A percentile compares a stretch with the other conserved stretches of the same genome.
These are phyloP conservation scores for Drosophila merina DNA, from an alignment of 2,888 invertebrate genomes.

Conservation along the genomic window DNA sequence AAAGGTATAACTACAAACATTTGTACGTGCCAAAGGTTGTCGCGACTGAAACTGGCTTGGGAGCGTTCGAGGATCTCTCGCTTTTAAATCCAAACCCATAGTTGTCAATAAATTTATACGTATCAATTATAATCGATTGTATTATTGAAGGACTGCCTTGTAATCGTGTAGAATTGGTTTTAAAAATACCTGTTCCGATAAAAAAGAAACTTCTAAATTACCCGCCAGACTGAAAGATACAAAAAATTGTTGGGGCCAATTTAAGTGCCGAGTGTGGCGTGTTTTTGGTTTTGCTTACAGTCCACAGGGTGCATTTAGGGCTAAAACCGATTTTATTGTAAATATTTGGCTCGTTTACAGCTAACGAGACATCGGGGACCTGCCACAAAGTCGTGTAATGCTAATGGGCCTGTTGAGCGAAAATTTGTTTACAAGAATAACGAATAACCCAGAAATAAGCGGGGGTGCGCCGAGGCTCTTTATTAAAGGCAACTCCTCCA, in stretches of 20 bases:
- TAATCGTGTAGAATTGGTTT: no score
- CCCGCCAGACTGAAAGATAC: not conserved
- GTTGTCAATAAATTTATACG: constrained; percentile 21
- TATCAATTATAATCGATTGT: not conserved
- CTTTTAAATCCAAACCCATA: not conserved
- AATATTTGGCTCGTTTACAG: constrained; percentile 60
- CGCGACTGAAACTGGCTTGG: not conserved
- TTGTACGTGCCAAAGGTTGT: constrained; percentile 7
- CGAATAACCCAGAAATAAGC: not conserved
- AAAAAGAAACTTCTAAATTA: not conserved
- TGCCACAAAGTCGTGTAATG: constrained; percentile 31
- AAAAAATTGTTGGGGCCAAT: not conserved
- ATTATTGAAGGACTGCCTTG: no score
- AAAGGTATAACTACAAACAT: constrained; percentile 2
- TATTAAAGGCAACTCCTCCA: not conserved
- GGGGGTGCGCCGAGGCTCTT: constrained; percentile 3
- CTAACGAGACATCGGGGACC: constrained; percentile 60
- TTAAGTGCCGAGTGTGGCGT: constrained; percentile 1
- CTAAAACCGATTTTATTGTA: constrained; percentile 56
- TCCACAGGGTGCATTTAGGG: constrained; percentile 58
- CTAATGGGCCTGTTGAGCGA: constrained; percentile 44
- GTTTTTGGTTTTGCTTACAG: constrained; percentile 23
- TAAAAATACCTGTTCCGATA: no score
- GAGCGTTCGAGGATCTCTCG: not conserved
- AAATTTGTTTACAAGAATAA: constrained; percentile 33